These are phyloP conservation scores for Phrynocephalus guinanensis DNA, from an alignment of 2,797 vertebrate species.

Conservation along the genomic window DNA sequence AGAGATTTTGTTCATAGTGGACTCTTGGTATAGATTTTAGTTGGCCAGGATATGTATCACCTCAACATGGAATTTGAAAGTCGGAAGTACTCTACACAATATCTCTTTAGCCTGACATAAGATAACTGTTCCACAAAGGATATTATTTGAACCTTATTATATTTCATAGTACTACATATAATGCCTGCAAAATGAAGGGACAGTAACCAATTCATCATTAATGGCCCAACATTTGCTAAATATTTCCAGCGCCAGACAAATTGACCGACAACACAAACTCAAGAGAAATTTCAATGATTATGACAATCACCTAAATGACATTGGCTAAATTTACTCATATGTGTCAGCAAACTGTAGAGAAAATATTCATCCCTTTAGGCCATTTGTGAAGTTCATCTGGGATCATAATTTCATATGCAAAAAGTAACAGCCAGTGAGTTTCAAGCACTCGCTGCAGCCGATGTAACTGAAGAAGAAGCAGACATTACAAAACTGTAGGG, in stretches of 20 bases:
- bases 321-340: neutral
- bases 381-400: neutral
- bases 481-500: neutral
- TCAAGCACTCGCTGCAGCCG: neutral
- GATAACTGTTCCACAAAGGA: neutral
- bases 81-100: neutral
- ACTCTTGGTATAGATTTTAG: no score
- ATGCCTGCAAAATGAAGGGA: slow-evolving; percentile 34
- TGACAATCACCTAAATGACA: neutral
- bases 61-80: no score
- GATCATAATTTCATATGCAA: neutral
- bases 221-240: neutral
- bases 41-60: no score
- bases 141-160: neutral
- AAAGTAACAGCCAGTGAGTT: slow-evolving; percentile 2
- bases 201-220: neutral
- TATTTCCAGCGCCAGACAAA: neutral
- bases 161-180: slow-evolving; percentile 42
- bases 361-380: neutral
- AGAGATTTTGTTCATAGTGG: no score
- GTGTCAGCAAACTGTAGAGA: neutral
- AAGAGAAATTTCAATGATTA: neutral
- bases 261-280: neutral
- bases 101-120: neutral
- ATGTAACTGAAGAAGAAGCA: slow-evolving; percentile 4